phyloP scores from a whole-genome alignment of 1,140 invertebrate genomes.

The Drosophila pseudoananassae region DNA sequence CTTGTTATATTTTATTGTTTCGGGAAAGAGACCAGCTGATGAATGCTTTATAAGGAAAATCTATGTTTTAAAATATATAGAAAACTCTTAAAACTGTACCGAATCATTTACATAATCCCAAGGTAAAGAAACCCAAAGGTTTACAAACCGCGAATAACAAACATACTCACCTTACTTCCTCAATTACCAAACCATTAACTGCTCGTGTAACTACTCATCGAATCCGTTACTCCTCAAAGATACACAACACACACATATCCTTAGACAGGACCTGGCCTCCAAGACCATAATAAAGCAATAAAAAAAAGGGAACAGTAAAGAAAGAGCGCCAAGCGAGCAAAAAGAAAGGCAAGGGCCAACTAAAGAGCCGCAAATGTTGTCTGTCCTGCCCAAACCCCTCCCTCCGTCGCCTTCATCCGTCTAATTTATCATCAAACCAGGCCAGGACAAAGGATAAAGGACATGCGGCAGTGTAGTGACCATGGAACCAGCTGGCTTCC shows the following conservation, averaged over 20 bases:
- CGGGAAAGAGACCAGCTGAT: conserved; percentile 30
- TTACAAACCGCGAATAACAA: conserved; percentile 2
- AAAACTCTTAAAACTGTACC: not conserved
- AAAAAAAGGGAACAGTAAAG: conserved; percentile 50
- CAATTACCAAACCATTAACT: conserved; percentile 41
- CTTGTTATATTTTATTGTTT: conserved; percentile 8
- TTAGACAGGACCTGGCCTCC: conserved; percentile 34
- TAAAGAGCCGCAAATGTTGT: conserved; percentile 70
- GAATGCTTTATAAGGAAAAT: too few species aligned
- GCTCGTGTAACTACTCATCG: conserved; percentile 46
- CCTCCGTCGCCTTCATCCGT: conserved; percentile 21
- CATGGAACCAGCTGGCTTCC: conserved; percentile 75
- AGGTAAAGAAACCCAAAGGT: conserved; percentile 2
- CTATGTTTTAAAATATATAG: too few species aligned
- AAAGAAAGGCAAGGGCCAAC: conserved; percentile 29
- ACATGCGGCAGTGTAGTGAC: conserved; percentile 51
- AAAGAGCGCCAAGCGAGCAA: conserved; percentile 6
- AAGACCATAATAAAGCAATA: conserved; percentile 75
- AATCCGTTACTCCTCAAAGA: conserved; percentile 5
- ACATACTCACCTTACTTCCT: conserved; percentile 9
- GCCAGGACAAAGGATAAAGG: conserved; percentile 56
- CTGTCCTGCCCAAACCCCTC: conserved; percentile 18
- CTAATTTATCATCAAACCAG: conserved; percentile 79
- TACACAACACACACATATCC: conserved; percentile 3
- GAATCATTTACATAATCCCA: not conserved